Evolutionary conservation across 2,113 vertebrate species (phyloP).

Genomic region (Saguinus midas): DNA sequence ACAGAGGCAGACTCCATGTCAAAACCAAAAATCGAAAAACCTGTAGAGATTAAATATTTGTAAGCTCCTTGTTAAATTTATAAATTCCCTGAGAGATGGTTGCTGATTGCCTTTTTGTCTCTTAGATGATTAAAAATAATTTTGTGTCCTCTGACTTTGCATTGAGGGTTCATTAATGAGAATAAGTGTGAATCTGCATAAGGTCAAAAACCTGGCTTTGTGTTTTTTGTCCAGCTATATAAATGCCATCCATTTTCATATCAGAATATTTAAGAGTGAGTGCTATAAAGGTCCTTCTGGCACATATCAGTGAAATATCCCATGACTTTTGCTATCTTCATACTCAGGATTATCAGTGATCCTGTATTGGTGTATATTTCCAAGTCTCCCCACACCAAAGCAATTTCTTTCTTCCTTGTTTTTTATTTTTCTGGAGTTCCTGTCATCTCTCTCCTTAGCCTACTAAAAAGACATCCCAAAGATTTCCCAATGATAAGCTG

Average conservation of each 20-base stretch:
- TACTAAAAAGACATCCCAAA: background rate
- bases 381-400: background rate
- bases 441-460: background rate
- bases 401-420: background rate
- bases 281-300: background rate
- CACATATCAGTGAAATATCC: background rate
- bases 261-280: background rate
- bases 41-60: constrained; percentile 2
- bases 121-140: background rate
- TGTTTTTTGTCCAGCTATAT: background rate
- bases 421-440: background rate
- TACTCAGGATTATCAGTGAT: background rate
- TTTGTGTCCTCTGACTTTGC: background rate
- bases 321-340: background rate
- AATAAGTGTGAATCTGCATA: background rate
- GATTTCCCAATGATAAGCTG: background rate
- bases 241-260: background rate
- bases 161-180: background rate
- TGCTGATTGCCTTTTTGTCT: background rate
- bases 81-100: background rate
- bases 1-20: too few relatives aligned
- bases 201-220: background rate
- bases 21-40: too few relatives aligned
- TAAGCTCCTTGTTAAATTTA: background rate
- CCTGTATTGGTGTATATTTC: background rate